Conservation (phyloP, 1,140 invertebrate species). For the Dreissena rostriformis region DNA sequence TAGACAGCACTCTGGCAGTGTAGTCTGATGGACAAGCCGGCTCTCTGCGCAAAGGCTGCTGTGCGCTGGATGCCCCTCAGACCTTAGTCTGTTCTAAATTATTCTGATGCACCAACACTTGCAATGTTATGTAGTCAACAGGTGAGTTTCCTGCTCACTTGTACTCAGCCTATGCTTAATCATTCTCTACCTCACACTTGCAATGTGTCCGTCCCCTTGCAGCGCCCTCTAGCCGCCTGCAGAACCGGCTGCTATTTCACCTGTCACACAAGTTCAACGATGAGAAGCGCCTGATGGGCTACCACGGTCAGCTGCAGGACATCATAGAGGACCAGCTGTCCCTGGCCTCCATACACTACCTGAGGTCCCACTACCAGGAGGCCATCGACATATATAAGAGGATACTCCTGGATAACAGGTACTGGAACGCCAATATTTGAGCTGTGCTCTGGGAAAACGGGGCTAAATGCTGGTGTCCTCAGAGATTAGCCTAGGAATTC, state of each 20-base stretch:
- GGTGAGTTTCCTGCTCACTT: too few relatives aligned
- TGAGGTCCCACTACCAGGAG: conserved; percentile 98
- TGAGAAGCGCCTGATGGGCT: conserved; percentile 90
- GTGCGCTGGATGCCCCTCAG: too few relatives aligned
- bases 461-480: background rate
- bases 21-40: too few relatives aligned
- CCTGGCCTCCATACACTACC: conserved; percentile 97
- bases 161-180: too few relatives aligned
- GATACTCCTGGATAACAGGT: conserved; percentile 95
- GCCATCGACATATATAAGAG: conserved; percentile 99
- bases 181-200: too few relatives aligned
- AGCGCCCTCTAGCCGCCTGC: conserved; percentile 81
- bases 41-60: too few relatives aligned
- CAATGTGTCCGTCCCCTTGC: conserved; percentile 24
- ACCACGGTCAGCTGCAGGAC: conserved; percentile 92
- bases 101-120: too few relatives aligned
- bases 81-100: too few relatives aligned
- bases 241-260: conserved; percentile 94
- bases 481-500: background rate
- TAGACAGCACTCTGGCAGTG: too few relatives aligned
- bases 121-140: too few relatives aligned
- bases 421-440: too few relatives aligned
- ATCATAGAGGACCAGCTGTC: conserved; percentile 97
- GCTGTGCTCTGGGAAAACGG: too few relatives aligned
- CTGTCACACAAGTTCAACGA: conserved; percentile 96